Percentiles rank a stretch among this genome's conserved stretches.
Evolutionary conservation across 2,113 vertebrate genomes (phyloP).

Genomic region (Micromys minutus): DNA sequence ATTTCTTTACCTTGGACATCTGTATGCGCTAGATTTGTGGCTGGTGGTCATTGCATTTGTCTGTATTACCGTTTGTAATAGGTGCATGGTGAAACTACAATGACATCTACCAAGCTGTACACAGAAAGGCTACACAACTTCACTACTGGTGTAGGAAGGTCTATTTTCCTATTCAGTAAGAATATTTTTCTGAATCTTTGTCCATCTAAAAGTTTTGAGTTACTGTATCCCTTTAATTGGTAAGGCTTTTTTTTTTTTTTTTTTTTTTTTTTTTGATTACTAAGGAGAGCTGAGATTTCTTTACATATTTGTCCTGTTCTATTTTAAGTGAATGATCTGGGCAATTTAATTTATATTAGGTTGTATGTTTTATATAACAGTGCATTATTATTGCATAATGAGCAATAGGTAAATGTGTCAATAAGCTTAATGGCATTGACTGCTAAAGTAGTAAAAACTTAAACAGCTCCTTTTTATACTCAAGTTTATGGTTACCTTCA

Average conservation of each 20-base stretch:
- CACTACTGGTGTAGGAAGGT: background rate
- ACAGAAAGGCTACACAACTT: background rate
- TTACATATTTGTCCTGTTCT: background rate
- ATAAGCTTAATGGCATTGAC: background rate
- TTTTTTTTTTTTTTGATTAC: slow-evolving; percentile 60
- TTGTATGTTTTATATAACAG: too few relatives aligned
- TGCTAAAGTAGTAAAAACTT: slow-evolving; percentile 40
- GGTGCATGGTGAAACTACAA: background rate
- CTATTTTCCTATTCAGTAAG: background rate
- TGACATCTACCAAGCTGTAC: background rate
- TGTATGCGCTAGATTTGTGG: background rate
- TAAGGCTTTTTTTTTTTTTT: slow-evolving; percentile 59
- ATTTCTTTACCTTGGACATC: background rate
- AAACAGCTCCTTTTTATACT: slow-evolving; percentile 3
- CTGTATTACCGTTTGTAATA: background rate
- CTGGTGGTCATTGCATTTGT: background rate
- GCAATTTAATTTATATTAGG: slow-evolving; percentile 34
- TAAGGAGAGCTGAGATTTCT: slow-evolving; percentile 45
- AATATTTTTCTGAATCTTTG: slow-evolving; percentile 20
- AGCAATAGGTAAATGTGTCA: slow-evolving; percentile 9
- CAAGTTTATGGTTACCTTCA: slow-evolving; percentile 6
- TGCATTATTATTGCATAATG: background rate
- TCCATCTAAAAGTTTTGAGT: slow-evolving; percentile 16
- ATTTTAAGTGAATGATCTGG: slow-evolving; percentile 15
- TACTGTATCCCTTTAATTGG: slow-evolving; percentile 38